These are phyloP conservation scores for Simalia tracyae DNA, from an alignment of 2,797 vertebrate genomes.

Conservation along the genomic window DNA sequence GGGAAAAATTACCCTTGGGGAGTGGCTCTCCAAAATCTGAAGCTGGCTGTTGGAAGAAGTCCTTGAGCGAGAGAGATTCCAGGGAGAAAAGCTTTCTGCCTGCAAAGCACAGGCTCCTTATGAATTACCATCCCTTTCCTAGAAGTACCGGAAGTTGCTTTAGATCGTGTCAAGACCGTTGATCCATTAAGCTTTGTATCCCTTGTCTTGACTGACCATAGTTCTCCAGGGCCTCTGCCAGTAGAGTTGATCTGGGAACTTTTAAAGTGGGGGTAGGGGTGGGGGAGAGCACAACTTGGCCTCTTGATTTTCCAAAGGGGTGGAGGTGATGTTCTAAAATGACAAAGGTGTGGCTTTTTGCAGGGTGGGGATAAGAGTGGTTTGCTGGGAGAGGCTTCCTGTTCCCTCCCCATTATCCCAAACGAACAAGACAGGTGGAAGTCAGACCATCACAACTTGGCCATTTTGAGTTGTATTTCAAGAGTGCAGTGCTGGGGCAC, in stretches of 20 bases:
- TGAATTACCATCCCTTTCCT: background rate
- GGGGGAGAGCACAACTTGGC: background rate
- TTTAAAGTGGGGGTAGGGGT: background rate
- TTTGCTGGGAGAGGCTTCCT: background rate
- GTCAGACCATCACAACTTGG: background rate
- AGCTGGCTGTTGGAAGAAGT: too few species aligned
- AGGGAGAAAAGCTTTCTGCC: too few species aligned
- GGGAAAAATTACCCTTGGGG: too few species aligned
- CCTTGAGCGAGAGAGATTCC: too few species aligned
- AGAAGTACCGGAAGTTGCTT: background rate
- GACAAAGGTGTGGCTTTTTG: background rate
- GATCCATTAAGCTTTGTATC: background rate
- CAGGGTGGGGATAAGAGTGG: background rate
- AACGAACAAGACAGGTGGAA: background rate
- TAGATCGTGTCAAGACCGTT: background rate
- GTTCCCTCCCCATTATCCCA: background rate
- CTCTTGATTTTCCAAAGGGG: background rate
- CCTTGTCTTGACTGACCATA: background rate
- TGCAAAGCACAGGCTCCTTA: too few species aligned
- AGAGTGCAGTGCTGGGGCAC: background rate
- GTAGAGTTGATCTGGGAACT: background rate
- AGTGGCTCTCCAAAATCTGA: too few species aligned
- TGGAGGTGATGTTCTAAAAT: background rate
- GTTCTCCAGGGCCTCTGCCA: background rate
- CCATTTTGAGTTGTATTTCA: background rate